Evolutionary conservation across 2,888 invertebrate genomes (phyloP), one percentile per base, ranked within the genome.

Genomic region (Catocala nupta): DNA sequence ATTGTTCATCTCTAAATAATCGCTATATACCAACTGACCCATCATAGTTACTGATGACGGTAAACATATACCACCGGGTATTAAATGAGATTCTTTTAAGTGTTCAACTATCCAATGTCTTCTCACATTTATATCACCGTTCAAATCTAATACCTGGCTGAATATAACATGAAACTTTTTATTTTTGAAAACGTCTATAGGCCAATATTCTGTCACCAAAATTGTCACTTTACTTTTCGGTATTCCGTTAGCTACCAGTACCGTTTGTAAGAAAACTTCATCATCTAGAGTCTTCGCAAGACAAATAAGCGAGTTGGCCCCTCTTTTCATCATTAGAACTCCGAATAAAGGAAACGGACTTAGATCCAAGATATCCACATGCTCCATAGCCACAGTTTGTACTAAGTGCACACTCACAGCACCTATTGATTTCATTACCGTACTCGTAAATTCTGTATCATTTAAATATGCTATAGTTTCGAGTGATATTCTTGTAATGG

Each of bases 291-390:
- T 54, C 51, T 70, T 67, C 0, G 58, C 67, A 33, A 67, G 61
- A 77, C 88, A 90, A 59, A 86, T 85, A 13, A 93, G 80, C 0
- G 71, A 78, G 65, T 85, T 77, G 5, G 77, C 70, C 47, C 89
- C 87, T 44, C 86, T 84, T 73, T 89, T 90, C 45, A 95, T 84
- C 72, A 95, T 72, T 48, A 89, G 82, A 49, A 95, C 77, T 1
- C 95, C 95, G 57, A 95, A 88, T 42, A 95, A 70, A 0, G 95
- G 95, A 80, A 95, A 94, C 3, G 93, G 91, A 73, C 90, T 91
- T 34, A 93, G 83, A 79, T 96, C 95, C 39, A 95, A 81, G 49
- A 95, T 81, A 61, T 81, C 71, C 0, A 71, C 43, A 0, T 39
- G 1, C 10, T 65, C 63, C 4, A 74, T 6, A 9, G 45, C 16